Base-by-base conservation (phyloP, 2,888 invertebrate species). In the Netelia virgata region DNA sequence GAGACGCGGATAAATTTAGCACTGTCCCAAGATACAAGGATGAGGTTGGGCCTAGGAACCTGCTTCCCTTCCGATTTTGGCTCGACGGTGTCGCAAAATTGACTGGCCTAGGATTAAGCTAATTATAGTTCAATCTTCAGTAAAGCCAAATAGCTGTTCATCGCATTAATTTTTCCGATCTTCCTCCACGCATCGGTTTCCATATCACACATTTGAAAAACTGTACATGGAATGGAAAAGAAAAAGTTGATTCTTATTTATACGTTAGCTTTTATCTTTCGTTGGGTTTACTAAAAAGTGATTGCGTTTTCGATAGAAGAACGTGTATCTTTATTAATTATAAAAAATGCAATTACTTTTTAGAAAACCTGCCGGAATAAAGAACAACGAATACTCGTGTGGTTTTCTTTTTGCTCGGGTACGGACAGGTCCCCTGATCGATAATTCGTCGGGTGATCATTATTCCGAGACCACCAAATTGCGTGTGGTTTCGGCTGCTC, bases 151-250 rank as follows among this genome's bases (percentile, higher is more conserved):
- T 47, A 11, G 5, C 36, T n/a, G n/a, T 61, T 16, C 64, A 69
- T 43, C 47, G n/a, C 20, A 74, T 82, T 77, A 87, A 76, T 84
- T 80, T 79, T 82, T 77, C 74, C 74, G 80, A 74, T 79, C 77
- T 83, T 78, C 79, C 81, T 85, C 83, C 83, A 68, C 68, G 23
- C 47, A 70, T 68, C 73, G 53, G 23, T 53, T 2, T 23, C 23
- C 6, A 36, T 36, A 36, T 36, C 6, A 1, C 6, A 36, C 3
- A 36, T 36, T 36, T 36, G 36, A 6, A 36, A 36, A 36, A 36
- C 36, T 36, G 1, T 36, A 36, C 6, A 36, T 36, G 3, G 6
- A 36, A 36, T 36, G 36, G 6, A 36, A 36, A 36, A 36, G 36
- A 36, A 36, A 6, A 36, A 36, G 36, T 36, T 36, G 36, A 36